phyloP scores from a whole-genome alignment of 2,113 vertebrate genomes.

The Prinia subflava region DNA sequence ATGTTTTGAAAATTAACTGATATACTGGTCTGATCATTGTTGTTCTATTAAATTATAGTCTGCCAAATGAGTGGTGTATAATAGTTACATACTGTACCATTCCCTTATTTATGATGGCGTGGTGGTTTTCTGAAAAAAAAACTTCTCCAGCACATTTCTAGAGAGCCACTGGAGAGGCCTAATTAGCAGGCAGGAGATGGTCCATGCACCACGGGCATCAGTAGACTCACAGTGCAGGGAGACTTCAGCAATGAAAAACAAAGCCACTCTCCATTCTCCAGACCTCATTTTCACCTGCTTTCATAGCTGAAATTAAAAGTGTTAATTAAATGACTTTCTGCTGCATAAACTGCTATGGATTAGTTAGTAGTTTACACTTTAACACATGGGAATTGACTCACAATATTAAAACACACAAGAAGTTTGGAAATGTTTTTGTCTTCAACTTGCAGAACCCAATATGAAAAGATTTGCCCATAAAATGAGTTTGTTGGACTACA shows the following conservation, averaged over 20 bases:
- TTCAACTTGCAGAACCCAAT: background rate
- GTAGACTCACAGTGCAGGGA: background rate
- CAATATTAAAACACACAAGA: background rate
- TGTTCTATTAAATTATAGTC: slow-evolving; percentile 73
- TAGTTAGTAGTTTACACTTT: slow-evolving; percentile 18
- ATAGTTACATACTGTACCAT: slow-evolving; percentile 23
- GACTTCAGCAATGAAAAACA: background rate
- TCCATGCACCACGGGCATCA: background rate
- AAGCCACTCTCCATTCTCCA: background rate
- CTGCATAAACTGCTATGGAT: background rate
- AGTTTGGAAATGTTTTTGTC: background rate
- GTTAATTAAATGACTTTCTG: slow-evolving; percentile 48
- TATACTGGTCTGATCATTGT: slow-evolving; percentile 71
- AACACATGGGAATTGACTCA: background rate
- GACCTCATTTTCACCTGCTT: slow-evolving; percentile 19
- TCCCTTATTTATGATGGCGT: slow-evolving; percentile 12
- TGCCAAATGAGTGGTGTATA: slow-evolving; percentile 62
- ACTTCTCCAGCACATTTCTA: slow-evolving; percentile 16
- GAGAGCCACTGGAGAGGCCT: slow-evolving; percentile 1
- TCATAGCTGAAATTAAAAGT: slow-evolving; percentile 45
- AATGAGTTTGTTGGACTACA: background rate
- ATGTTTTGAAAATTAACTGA: slow-evolving; percentile 85
- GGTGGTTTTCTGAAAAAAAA: background rate
- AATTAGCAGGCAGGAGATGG: slow-evolving; percentile 60
- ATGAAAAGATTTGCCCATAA: background rate